Evolutionary conservation across 2,113 vertebrate species (phyloP), one percentile per base, ranked within the genome.

Genomic region (Cebidichthys violaceus): DNA sequence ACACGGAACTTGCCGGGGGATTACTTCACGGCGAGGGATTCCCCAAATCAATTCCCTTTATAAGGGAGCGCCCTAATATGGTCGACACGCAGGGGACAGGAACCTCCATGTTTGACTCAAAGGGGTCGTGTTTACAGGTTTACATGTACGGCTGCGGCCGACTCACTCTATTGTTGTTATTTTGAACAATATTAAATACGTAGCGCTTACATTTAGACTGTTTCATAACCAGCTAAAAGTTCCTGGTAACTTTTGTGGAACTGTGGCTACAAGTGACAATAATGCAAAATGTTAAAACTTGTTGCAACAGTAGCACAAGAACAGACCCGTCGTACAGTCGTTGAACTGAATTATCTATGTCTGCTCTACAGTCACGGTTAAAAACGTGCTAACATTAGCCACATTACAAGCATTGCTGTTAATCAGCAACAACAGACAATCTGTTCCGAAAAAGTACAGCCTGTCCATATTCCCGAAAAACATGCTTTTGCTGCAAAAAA

Each of bases 21-120:
- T 85, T 72, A 70, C 82, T 86, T 74, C 65, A 77, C 41, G 55
- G 20, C 3, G 37, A 86, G 86, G 92, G 76, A 78, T 87, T 89
- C 37, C 90, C 90, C 81, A 87, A 87, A 90, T 90, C 87, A 89
- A 88, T 87, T 70, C 55, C 18, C 82, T 91, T 89, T 86, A 89
- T 79, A 90, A 84, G 89, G 86, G n/a, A 86, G 83, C 70, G 76
- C 45, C 83, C 83, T 89, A 87, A 89, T 90, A 90, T 90, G 89
- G 88, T 64, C 13, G 45, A 68, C 27, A 9, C 64, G 61, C 43
- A 29, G 39, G 11, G 14, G 6, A 70, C 41, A 43, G 82, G 27
- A 81, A 33, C 20, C 70, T 59, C 3, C 9, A 7, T 50, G 35
- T 61, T 78, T 35, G 9, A 17, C 50, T 68, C 47, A 31, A 18